These are phyloP conservation scores for Drosophila subquinaria DNA, from an alignment of 2,888 invertebrate genomes.

Conservation along the genomic window DNA sequence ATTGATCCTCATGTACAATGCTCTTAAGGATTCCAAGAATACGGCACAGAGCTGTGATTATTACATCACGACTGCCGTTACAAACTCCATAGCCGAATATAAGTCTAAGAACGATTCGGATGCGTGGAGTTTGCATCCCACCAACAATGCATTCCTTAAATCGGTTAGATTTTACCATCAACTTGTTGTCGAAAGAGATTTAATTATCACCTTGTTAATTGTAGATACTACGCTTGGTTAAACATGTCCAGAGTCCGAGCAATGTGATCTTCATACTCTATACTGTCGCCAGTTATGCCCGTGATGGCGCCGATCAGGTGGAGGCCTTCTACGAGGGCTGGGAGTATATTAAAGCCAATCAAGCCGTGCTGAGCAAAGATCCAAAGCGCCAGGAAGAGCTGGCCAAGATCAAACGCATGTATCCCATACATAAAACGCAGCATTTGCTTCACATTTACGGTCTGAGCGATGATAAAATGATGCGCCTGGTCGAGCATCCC, in stretches of 20 bases:
- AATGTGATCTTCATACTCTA: conserved; percentile 84
- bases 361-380: conserved; percentile 70
- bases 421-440: conserved; percentile 85
- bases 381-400: conserved; percentile 80
- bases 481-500: conserved; percentile 84
- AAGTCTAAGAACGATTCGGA: conserved; percentile 82
- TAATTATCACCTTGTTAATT: neutral
- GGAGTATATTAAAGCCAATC: conserved; percentile 77
- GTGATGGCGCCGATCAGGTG: conserved; percentile 85
- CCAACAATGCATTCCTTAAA: conserved; percentile 85
- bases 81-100: conserved; percentile 84
- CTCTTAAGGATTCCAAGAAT: conserved; percentile 80
- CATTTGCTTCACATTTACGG: conserved; percentile 84
- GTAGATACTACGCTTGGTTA: conserved; percentile 82
- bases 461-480: conserved; percentile 83
- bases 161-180: conserved; percentile 66
- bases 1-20: conserved; percentile 83
- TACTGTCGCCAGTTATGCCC: conserved; percentile 84
- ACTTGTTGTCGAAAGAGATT: neutral
- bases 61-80: conserved; percentile 85
- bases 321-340: conserved; percentile 85
- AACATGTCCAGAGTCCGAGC: conserved; percentile 78
- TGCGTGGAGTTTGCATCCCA: conserved; percentile 84
- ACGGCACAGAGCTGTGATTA: conserved; percentile 82
- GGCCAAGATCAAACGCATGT: conserved; percentile 84